These are phyloP conservation scores for Tetragnatha montana DNA, from an alignment of 2,888 invertebrate genomes.

Conservation along the genomic window DNA sequence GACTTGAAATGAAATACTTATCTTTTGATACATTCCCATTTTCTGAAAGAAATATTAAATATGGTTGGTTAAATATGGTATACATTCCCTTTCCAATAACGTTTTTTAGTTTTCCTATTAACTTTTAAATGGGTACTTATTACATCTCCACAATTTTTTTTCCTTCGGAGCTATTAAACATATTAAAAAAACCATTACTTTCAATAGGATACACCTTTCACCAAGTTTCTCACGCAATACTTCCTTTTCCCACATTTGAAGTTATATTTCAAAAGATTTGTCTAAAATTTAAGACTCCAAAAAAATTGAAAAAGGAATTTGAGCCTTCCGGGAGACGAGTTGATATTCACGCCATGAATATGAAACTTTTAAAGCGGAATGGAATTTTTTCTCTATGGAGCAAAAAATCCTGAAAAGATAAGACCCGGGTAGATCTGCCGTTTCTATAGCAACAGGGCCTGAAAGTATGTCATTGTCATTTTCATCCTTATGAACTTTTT, in stretches of 20 bases:
- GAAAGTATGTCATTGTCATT: conserved; percentile 22
- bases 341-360: conserved; percentile 9
- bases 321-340: conserved; percentile 13
- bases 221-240: background rate
- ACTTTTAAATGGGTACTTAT: background rate
- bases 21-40: background rate
- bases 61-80: too few species aligned
- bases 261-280: too few species aligned
- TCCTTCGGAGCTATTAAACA: background rate
- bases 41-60: background rate
- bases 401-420: conserved; percentile 34
- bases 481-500: conserved; percentile 24
- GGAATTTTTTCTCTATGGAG: conserved; percentile 15
- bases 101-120: background rate
- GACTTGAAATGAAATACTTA: background rate
- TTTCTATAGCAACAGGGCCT: conserved; percentile 22
- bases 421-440: conserved; percentile 23
- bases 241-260: background rate
- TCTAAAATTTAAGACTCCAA: background rate
- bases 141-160: background rate
- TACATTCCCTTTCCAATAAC: background rate
- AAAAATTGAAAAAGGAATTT: conserved; percentile 15
- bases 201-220: background rate
- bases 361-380: conserved; percentile 10
- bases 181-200: too few species aligned